These are phyloP conservation scores for Hippopotamyrus pictus DNA, from an alignment of 2,797 vertebrate species.

Conservation along the genomic window DNA sequence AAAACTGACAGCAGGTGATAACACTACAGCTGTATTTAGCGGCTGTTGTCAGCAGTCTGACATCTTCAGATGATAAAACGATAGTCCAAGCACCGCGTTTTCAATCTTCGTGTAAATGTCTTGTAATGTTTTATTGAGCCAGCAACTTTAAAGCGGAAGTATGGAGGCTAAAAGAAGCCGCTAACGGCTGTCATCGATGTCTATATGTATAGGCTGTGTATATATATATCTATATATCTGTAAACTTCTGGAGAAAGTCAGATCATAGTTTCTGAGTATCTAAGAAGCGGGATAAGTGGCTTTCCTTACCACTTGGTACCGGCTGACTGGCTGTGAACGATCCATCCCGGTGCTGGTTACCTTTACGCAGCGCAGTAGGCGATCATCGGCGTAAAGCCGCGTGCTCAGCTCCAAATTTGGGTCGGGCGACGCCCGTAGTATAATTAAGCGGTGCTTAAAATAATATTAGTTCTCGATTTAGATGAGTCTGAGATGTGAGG, in stretches of 20 bases:
- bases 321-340: not conserved
- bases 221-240: not conserved
- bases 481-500: not conserved
- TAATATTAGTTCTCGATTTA: not conserved
- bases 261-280: not conserved
- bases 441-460: not conserved
- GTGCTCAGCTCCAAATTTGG: not conserved
- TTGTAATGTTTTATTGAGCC: not conserved
- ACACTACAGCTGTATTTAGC: not conserved
- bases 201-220: not conserved
- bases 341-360: slow-evolving; percentile 1
- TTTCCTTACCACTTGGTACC: slow-evolving; percentile 25
- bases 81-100: not conserved
- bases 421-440: not conserved
- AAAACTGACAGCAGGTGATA: not conserved
- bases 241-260: not conserved
- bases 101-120: not conserved
- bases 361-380: not conserved
- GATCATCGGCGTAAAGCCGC: not conserved
- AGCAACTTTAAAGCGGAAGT: not conserved
- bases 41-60: not conserved
- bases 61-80: not conserved
- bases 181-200: not conserved
- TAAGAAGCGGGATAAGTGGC: not conserved
- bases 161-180: not conserved